These are phyloP conservation scores for Marmota flaviventris DNA, from an alignment of 2,113 vertebrate genomes.

Conservation along the genomic window DNA sequence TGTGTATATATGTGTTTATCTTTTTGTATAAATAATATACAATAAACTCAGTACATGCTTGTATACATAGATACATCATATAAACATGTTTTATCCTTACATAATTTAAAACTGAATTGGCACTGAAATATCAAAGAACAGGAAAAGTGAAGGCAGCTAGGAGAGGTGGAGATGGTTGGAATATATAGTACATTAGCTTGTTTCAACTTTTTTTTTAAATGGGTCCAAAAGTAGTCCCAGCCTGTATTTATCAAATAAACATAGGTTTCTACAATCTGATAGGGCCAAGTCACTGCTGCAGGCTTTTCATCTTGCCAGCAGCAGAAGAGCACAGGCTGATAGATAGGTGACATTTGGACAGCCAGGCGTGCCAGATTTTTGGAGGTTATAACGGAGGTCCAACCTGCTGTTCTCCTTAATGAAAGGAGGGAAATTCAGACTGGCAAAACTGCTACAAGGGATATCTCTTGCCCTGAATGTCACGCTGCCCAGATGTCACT, in stretches of 20 bases:
- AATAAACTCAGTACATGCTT: not conserved
- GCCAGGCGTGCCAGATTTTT: constrained; percentile 65
- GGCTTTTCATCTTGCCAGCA: not conserved
- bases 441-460: not conserved
- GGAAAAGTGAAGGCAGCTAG: constrained; percentile 17
- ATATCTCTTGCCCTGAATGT: constrained; percentile 44
- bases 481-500: constrained; percentile 70
- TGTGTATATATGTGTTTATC: fast-evolving
- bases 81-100: constrained; percentile 33
- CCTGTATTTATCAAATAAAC: not conserved
- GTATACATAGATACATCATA: too few relatives aligned
- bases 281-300: not conserved
- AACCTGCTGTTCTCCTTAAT: constrained; percentile 74
- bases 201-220: constrained; percentile 52
- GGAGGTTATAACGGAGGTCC: constrained; percentile 74
- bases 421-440: constrained; percentile 62
- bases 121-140: constrained; percentile 42
- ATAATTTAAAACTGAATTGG: not conserved
- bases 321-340: not conserved
- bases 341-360: constrained; percentile 78
- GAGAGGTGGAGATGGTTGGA: not conserved
- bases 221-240: not conserved
- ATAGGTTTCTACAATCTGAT: not conserved
- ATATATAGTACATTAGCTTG: not conserved
- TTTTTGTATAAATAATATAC: not conserved